Base-by-base conservation (phyloP, 2,797 vertebrate genomes). In the Huso huso region DNA sequence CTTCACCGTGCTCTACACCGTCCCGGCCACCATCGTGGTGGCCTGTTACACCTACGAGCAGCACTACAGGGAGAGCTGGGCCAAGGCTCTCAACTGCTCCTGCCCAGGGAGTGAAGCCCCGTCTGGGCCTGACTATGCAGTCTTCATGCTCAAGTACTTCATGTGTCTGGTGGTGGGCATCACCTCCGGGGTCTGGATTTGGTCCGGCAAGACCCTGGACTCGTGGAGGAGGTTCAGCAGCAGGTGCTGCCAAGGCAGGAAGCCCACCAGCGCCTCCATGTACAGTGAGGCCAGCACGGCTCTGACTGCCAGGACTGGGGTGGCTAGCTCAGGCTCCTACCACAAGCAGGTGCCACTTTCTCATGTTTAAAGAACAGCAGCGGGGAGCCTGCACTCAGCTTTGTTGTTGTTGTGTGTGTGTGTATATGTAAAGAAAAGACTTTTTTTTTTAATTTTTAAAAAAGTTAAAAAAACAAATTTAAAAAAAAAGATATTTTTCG, bases 141-240 rank as follows among this genome's bases (percentile, higher is more conserved):
- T 99, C 61, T 97, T 99, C 81, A 99, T 99, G 96, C 90, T 99
- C 8, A 98, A 97, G 78, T 99, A 99, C 86, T 95, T 99, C 82
- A 97, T 98, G 96, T 96, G 91, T 75, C 87, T 98, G 12, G 92
- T 95, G 76, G 96, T 95, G 78, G 96, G 96, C 71, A 98, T 98
- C 85, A 98, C 96, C 37, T 99, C 96, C 0, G 96, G 95, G 0
- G 95, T 98, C 58, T 99, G 96, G 96, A 95, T 99, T 74, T 99
- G 96, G 95, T 98, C 96, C 0, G 91, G 94, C 13, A 99, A 99
- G 84, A 99, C 96, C 0, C 64, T 98, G 0, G 96, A 97, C 71
- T 95, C 96, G 6, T 99, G 96, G 96, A 87, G 88, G 70, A 89
- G 82, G 71, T 95, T 99, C 75, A 84, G 81, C 2, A 83, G 86